Conservation (phyloP, 2,888 invertebrate genomes). For the Germaria angustata region DNA sequence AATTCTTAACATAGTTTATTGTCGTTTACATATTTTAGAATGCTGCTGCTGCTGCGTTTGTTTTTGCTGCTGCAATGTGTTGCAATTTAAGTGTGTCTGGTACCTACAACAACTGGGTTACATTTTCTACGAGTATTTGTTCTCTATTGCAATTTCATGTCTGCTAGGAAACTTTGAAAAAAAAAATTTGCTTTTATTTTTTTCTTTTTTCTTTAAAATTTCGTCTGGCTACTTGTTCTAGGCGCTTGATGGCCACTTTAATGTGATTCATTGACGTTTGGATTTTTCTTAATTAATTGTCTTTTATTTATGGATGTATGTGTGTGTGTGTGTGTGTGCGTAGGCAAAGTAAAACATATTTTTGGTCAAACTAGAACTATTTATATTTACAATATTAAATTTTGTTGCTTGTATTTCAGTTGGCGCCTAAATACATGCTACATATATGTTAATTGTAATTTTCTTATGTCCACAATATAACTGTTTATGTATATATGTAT, state of each 20-base stretch:
- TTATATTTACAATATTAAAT: neutral
- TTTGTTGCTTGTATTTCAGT: neutral
- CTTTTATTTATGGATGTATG: slow-evolving; percentile 18
- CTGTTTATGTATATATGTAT: too few species aligned
- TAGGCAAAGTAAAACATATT: neutral
- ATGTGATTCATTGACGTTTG: slow-evolving; percentile 51
- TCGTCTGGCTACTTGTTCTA: slow-evolving; percentile 15
- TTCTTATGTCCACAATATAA: too few species aligned
- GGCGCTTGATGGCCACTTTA: slow-evolving; percentile 38
- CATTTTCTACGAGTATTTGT: neutral
- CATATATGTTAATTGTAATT: slow-evolving; percentile 20
- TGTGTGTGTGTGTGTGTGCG: too few species aligned
- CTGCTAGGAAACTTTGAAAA: slow-evolving; percentile 15
- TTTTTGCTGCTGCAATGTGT: neutral
- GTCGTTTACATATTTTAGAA: slow-evolving; percentile 13
- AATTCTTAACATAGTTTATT: slow-evolving; percentile 44
- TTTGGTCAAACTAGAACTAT: neutral
- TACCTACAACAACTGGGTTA: slow-evolving; percentile 37
- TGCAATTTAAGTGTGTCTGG: slow-evolving; percentile 30
- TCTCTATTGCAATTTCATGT: neutral
- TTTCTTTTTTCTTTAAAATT: too few species aligned
- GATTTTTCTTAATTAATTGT: slow-evolving; percentile 49
- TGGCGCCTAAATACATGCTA: slow-evolving; percentile 51
- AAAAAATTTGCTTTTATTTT: too few species aligned
- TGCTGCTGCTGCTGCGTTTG: slow-evolving; percentile 7